Base-by-base conservation (phyloP, 2,113 vertebrate species). In the Pterocles gutturalis region DNA sequence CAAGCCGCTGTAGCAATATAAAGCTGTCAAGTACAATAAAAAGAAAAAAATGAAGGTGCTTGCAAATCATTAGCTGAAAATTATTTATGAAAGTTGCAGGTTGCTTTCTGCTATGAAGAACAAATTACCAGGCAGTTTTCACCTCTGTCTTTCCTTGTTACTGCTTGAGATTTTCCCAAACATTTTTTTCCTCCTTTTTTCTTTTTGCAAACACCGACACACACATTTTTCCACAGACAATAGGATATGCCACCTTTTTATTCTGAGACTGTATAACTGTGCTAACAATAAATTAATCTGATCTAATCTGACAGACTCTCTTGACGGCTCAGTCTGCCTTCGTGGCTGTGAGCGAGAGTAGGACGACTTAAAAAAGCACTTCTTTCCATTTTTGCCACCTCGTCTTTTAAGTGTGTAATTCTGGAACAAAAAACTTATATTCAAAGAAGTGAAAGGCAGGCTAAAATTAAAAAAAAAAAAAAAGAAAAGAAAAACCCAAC, bases 21-120 rank as follows among this genome's bases (percentile, higher is more conserved):
- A 87, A 96, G 67, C 95, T 97, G 94, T 88, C 92, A 96, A 91
- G 91, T 58, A 49, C 79, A 96, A 96, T 95, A 93, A 92, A 95
- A 60, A 73, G 54, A 49, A 90, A 86, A 89, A 89, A 87, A 75
- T 49, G 86, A 93, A 76, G 58, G 66, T 73, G 70, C 45, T 96
- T 87, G 83, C 94, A 88, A 92, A 92, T 93, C 90, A 95, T 96
- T 87, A 96, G 70, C 54, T 83, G 80, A 57, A 86, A 95, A 97
- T 96, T 96, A 96, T 93, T 97, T 95, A 83, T 67, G 73, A 77
- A 94, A 93, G 77, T 78, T 51, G 53, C 51, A 80, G 92, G 93
- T 92, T 90, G 90, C 46, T 95, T 73, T 93, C 83, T 84, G 91
- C 70, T 64, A 49, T 5, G 3, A 82, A 69, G n/a, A 72, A 80